A percentile compares a stretch with the other conserved stretches of the same genome.
Conservation (phyloP, 2,888 invertebrate genomes). For the Cheilosia urbana region DNA sequence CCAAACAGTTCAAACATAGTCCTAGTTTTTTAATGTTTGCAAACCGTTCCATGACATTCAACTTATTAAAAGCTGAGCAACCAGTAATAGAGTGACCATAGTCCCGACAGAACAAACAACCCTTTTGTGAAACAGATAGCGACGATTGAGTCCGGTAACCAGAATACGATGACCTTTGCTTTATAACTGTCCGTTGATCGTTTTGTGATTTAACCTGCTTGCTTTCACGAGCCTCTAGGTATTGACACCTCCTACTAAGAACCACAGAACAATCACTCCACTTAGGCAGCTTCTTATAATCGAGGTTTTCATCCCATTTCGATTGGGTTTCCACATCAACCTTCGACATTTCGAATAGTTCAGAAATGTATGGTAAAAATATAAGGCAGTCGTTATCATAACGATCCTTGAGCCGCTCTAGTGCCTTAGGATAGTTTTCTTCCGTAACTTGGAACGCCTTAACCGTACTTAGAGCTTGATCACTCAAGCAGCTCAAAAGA, state of each 20-base stretch:
- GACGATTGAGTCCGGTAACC: slow-evolving; percentile 3
- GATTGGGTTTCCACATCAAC: too few species aligned
- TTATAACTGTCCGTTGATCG: not conserved
- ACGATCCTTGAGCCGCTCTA: slow-evolving; percentile 11
- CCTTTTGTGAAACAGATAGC: not conserved
- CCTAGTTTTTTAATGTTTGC: not conserved
- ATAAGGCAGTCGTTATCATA: slow-evolving; percentile 48
- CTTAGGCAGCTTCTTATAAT: not conserved
- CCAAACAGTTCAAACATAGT: slow-evolving; percentile 34
- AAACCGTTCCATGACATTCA: too few species aligned
- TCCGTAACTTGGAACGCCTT: slow-evolving; percentile 10
- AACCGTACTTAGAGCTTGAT: slow-evolving; percentile 8
- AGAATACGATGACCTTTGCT: not conserved
- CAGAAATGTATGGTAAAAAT: slow-evolving; percentile 23
- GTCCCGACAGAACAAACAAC: not conserved
- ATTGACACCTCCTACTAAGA: slow-evolving; percentile 36
- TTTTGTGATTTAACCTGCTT: not conserved
- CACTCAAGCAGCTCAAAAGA: slow-evolving; percentile 1
- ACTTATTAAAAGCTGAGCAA: too few species aligned
- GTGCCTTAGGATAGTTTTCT: slow-evolving; percentile 33
- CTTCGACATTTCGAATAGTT: not conserved
- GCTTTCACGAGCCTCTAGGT: not conserved
- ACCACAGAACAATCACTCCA: slow-evolving; percentile 19
- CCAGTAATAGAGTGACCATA: too few species aligned
- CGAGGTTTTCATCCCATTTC: too few species aligned